Evolutionary conservation across 2,797 vertebrate species (phyloP).

Genomic region (Martes flavigula): DNA sequence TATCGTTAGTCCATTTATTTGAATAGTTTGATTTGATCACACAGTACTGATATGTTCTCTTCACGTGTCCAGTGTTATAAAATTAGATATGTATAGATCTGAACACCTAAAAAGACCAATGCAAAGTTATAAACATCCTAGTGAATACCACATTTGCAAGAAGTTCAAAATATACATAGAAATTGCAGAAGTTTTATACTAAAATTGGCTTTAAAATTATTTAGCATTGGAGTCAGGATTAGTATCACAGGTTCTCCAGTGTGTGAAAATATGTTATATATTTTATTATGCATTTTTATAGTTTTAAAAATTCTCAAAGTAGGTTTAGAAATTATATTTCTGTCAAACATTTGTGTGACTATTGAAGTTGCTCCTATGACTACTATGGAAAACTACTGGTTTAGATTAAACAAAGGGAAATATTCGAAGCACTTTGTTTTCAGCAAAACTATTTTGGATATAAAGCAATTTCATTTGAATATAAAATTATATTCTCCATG

Average conservation of each 20-base stretch:
- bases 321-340: constrained; percentile 29
- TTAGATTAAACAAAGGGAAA: constrained; percentile 40
- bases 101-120: neutral
- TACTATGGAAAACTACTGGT: constrained; percentile 6
- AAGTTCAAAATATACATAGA: neutral
- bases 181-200: neutral
- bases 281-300: neutral
- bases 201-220: neutral
- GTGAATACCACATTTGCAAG: neutral
- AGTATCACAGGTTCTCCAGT: neutral
- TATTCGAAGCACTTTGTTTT: neutral
- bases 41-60: neutral
- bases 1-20: neutral
- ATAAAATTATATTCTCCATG: constrained; percentile 23
- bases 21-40: neutral
- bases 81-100: neutral
- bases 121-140: neutral
- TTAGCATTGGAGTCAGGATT: neutral
- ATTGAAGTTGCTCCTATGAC: neutral
- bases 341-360: neutral
- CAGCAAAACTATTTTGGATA: constrained; percentile 18
- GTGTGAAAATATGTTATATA: neutral
- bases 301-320: neutral
- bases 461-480: constrained; percentile 32
- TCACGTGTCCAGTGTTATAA: neutral